phyloP scores from a whole-genome alignment of 2,888 invertebrate species.

The Busseola fusca region DNA sequence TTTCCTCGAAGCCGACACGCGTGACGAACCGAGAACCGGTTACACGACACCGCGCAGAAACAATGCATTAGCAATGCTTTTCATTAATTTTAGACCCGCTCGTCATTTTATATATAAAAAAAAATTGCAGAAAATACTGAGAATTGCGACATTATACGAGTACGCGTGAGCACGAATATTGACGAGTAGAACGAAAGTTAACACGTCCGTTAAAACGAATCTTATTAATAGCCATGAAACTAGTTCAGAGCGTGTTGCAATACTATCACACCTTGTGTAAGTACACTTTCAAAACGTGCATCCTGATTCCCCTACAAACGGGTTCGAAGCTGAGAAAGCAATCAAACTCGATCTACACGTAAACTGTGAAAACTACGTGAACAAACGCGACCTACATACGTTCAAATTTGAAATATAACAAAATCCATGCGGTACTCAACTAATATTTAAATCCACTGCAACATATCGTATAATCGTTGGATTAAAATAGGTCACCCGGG shows the following conservation, averaged over 20 bases:
- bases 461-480: constrained; percentile 67
- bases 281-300: constrained; percentile 63
- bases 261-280: constrained; percentile 52
- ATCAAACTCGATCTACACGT: constrained; percentile 65
- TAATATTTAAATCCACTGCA: constrained; percentile 67
- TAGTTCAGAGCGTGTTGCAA: constrained; percentile 67
- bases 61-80: constrained; percentile 81
- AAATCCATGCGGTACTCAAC: constrained; percentile 59
- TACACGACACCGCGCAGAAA: constrained; percentile 83
- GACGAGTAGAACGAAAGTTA: constrained; percentile 67
- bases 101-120: constrained; percentile 71
- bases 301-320: constrained; percentile 61
- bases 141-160: constrained; percentile 61
- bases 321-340: constrained; percentile 63
- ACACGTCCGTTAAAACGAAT: constrained; percentile 62
- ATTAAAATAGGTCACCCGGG: constrained; percentile 76
- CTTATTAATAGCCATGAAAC: constrained; percentile 65
- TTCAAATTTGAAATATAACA: constrained; percentile 63
- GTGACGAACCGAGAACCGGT: constrained; percentile 82
- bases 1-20: constrained; percentile 84
- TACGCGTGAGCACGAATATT: constrained; percentile 61
- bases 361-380: constrained; percentile 71
- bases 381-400: constrained; percentile 68
- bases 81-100: constrained; percentile 77
- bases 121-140: constrained; percentile 67